Conservation (phyloP, 92 coral and sea anemone species). For the Porites evermanni region DNA sequence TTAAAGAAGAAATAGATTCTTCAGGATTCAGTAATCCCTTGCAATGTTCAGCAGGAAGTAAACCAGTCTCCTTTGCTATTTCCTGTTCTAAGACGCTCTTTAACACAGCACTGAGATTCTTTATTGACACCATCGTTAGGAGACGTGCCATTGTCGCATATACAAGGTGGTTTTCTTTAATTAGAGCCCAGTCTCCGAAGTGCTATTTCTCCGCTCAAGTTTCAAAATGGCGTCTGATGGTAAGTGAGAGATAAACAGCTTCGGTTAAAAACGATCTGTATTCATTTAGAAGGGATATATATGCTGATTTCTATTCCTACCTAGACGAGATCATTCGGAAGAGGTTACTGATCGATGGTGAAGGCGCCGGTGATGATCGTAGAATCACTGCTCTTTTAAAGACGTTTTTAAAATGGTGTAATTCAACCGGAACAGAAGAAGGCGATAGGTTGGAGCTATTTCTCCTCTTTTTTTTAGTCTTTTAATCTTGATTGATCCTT, state of each 20-base stretch:
- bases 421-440: conserved; percentile 66
- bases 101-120: neutral
- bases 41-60: conserved; percentile 14
- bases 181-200: conserved; percentile 9
- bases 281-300: neutral
- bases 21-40: conserved; percentile 26
- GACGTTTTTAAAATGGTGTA: conserved; percentile 95
- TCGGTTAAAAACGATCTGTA: neutral
- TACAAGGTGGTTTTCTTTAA: neutral
- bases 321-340: conserved; percentile 88
- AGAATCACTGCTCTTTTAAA: conserved; percentile 87
- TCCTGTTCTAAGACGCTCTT: conserved; percentile 16
- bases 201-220: neutral
- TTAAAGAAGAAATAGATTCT: neutral
- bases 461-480: neutral
- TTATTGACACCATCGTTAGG: neutral
- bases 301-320: neutral
- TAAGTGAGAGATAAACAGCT: conserved; percentile 8
- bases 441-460: conserved; percentile 55
- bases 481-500: neutral
- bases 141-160: conserved; percentile 15
- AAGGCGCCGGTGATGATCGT: conserved; percentile 97
- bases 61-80: neutral
- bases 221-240: conserved; percentile 75
- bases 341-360: conserved; percentile 95